phyloP scores from a whole-genome alignment of 2,888 invertebrate genomes.

The Megalurothrips usitatus region DNA sequence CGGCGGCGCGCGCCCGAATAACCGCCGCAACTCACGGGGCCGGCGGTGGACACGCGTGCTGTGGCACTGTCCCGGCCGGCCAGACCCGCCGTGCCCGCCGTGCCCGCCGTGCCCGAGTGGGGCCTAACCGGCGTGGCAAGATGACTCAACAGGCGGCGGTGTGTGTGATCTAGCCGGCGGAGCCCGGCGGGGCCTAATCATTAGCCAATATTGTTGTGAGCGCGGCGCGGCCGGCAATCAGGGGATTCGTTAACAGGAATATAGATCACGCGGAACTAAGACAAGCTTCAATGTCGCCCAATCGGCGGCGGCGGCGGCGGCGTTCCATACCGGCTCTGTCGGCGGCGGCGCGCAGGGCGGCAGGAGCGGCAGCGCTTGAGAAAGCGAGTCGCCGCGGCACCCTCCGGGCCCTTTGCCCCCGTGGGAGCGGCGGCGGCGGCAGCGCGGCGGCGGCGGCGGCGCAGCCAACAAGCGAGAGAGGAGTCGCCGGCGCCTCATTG shows the following conservation, averaged over 20 bases:
- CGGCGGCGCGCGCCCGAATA: too few species aligned
- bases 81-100: neutral
- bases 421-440: neutral
- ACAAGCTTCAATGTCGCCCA: neutral
- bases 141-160: slow-evolving; percentile 16
- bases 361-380: neutral
- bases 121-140: neutral
- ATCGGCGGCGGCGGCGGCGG: neutral
- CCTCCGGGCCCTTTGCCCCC: neutral
- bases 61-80: too few species aligned
- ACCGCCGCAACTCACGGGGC: too few species aligned
- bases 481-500: neutral
- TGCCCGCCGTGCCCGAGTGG: neutral
- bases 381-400: too few species aligned
- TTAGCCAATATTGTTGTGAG: slow-evolving; percentile 25
- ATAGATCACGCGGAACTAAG: slow-evolving; percentile 19
- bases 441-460: too few species aligned
- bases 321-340: neutral
- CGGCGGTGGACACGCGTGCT: too few species aligned
- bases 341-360: neutral
- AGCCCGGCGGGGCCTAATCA: neutral
- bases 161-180: slow-evolving; percentile 15
- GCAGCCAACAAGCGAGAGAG: neutral
- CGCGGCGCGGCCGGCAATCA: neutral
- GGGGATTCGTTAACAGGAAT: slow-evolving; percentile 20